Percentiles rank a stretch among this genome's conserved stretches.
phyloP scores from a whole-genome alignment of 2,113 vertebrate genomes.

The Chlamydotis undulata region DNA sequence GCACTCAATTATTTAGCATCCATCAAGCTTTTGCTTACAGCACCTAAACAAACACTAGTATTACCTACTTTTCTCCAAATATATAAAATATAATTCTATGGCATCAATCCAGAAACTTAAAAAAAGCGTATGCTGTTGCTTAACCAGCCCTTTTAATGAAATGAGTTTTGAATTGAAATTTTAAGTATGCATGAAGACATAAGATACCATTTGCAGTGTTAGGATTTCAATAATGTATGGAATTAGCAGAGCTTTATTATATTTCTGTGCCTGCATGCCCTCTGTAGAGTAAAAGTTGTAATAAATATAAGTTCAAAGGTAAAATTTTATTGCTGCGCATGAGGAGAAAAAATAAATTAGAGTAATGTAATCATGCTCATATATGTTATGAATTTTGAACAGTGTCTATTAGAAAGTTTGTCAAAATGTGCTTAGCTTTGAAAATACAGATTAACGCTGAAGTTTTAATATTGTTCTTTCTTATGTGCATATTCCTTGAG shows the following conservation, averaged over 20 bases:
- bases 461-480: constrained; percentile 78
- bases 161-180: constrained; percentile 70
- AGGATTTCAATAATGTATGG: constrained; percentile 78
- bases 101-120: background rate
- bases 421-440: constrained; percentile 76
- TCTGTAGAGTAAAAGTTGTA: constrained; percentile 72
- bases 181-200: constrained; percentile 72
- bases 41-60: background rate
- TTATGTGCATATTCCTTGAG: constrained; percentile 73
- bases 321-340: constrained; percentile 68
- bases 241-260: constrained; percentile 78
- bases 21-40: constrained; percentile 17
- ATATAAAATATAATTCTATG: background rate
- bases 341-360: constrained; percentile 77
- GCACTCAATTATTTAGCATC: constrained; percentile 20
- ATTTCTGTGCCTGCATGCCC: constrained; percentile 68
- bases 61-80: background rate
- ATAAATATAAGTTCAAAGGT: constrained; percentile 80
- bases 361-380: constrained; percentile 74
- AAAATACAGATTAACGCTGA: constrained; percentile 79
- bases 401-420: constrained; percentile 77
- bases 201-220: constrained; percentile 70
- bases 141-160: constrained; percentile 62
- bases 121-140: constrained; percentile 32
- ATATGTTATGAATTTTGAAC: constrained; percentile 79